These are phyloP conservation scores for Cydia fagiglandana DNA, from an alignment of 1,140 invertebrate genomes.

Conservation along the genomic window DNA sequence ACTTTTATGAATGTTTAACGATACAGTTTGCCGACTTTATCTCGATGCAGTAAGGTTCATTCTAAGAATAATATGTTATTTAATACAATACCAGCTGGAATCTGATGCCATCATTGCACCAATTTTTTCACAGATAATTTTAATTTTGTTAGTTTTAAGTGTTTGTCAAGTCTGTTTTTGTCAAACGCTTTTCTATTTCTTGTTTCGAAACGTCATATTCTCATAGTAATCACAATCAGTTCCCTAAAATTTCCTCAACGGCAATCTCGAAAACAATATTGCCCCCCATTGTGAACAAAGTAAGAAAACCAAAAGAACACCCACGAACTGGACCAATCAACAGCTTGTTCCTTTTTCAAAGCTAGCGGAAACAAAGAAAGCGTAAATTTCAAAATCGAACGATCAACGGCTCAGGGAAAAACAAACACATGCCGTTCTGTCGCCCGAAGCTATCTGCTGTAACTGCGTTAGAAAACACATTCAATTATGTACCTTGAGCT, in stretches of 20 bases:
- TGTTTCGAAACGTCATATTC: no score
- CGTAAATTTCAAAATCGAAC: background rate
- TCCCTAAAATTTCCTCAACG: background rate
- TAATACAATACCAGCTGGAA: no score
- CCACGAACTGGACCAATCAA: background rate
- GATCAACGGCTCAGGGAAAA: background rate
- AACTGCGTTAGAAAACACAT: background rate
- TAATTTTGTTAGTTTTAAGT: no score
- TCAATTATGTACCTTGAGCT: background rate
- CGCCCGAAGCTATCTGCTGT: background rate
- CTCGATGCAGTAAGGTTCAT: no score
- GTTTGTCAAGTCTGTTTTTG: no score
- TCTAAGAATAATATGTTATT: no score
- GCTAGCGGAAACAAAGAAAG: constrained; percentile 12
- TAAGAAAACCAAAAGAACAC: constrained; percentile 6
- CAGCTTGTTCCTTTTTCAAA: constrained; percentile 13
- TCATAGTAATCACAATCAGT: no score
- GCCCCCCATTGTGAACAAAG: background rate
- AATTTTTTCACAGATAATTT: no score
- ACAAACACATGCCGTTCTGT: background rate
- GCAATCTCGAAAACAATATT: background rate
- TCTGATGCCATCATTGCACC: no score
- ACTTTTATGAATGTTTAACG: no score
- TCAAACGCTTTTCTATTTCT: no score
- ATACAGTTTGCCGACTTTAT: no score